Evolutionary conservation across 2,888 invertebrate species (phyloP).

Genomic region (Anthoptus insignis): DNA sequence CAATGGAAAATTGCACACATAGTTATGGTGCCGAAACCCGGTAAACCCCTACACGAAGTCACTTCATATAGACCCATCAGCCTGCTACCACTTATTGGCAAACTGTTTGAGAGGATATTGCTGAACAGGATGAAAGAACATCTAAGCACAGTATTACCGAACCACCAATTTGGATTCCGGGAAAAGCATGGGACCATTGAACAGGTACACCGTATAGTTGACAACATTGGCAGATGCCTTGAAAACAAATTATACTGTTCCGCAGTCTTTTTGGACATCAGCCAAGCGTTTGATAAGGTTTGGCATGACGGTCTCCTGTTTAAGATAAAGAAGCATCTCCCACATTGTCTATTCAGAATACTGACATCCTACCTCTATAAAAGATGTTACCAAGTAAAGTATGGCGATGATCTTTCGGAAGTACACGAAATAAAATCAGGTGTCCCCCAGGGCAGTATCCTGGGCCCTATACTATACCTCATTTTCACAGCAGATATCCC

Average conservation of each 20-base stretch:
- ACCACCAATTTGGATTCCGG: conserved; percentile 43
- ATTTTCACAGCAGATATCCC: conserved; percentile 21
- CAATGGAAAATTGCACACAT: conserved; percentile 36
- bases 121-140: conserved; percentile 1
- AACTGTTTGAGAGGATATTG: conserved; percentile 13
- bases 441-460: too few relatives aligned
- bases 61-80: conserved; percentile 22
- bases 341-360: too few relatives aligned
- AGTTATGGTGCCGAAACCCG: conserved; percentile 17
- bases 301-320: conserved; percentile 16
- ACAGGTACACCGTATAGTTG: conserved; percentile 38
- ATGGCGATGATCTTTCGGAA: not conserved
- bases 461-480: too few relatives aligned
- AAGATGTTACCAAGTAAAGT: too few relatives aligned
- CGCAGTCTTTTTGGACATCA: conserved; percentile 36
- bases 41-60: conserved; percentile 12
- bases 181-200: conserved; percentile 36
- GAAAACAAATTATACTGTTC: conserved; percentile 40
- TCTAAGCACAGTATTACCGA: conserved; percentile 14
- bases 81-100: conserved; percentile 20
- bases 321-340: conserved; percentile 13
- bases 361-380: too few relatives aligned
- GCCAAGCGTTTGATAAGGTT: too few relatives aligned
- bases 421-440: not conserved
- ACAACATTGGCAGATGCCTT: conserved; percentile 26